Evolutionary conservation across 2,113 vertebrate species (phyloP).

Genomic region (Entomyzon cyanotis): DNA sequence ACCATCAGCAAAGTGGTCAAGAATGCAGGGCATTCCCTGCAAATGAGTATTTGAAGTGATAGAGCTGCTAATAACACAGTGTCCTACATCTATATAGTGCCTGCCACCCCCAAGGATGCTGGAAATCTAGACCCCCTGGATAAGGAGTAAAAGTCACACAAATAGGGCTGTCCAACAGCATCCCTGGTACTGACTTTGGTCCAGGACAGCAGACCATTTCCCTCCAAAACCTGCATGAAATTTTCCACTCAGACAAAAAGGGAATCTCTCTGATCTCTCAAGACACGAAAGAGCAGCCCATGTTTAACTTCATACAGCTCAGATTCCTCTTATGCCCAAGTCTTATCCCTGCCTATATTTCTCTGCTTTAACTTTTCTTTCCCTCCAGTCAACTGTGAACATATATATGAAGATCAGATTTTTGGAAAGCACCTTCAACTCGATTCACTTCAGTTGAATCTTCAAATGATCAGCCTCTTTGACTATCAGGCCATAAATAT

Average conservation of each 20-base stretch:
- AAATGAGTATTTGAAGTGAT: background rate
- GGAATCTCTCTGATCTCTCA: background rate
- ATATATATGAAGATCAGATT: conserved; percentile 28
- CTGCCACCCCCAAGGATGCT: background rate
- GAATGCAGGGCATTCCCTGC: background rate
- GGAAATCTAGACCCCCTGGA: background rate
- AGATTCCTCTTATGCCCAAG: background rate
- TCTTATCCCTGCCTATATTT: background rate
- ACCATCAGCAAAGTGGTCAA: background rate
- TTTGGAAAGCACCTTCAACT: conserved; percentile 32
- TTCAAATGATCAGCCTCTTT: conserved; percentile 1
- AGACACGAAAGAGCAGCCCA: background rate
- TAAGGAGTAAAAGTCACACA: background rate
- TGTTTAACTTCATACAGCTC: background rate
- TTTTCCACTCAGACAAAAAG: background rate
- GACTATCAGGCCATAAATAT: conserved; percentile 29
- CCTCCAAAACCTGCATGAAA: background rate
- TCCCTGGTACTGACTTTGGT: background rate
- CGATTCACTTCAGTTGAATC: conserved; percentile 30
- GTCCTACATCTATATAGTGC: background rate
- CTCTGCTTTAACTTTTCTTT: conserved; percentile 34
- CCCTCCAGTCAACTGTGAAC: background rate
- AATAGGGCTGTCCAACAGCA: accelerated
- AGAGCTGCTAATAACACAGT: background rate
- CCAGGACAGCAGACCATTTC: background rate